Evolutionary conservation across 1,140 invertebrate genomes (phyloP).

Genomic region (Drosophila oshimai): DNA sequence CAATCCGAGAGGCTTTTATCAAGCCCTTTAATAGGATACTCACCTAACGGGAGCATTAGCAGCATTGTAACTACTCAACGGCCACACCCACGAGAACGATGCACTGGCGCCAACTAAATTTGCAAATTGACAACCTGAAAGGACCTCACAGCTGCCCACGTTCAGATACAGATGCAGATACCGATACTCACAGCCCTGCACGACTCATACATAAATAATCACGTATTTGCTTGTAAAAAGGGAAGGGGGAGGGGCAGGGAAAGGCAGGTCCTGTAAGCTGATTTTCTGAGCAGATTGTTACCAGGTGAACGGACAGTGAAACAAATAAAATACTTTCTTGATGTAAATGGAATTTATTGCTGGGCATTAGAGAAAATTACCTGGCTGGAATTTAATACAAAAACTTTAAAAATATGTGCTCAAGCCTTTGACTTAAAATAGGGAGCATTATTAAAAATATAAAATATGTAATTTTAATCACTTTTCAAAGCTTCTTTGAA

Average conservation of each 20-base stretch:
- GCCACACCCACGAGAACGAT: slow-evolving; percentile 4
- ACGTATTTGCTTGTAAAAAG: slow-evolving; percentile 8
- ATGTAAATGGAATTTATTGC: slow-evolving; percentile 1
- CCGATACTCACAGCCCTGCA: slow-evolving; percentile 17
- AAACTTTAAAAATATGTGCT: not conserved
- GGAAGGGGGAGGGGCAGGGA: not conserved
- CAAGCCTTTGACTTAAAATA: not conserved
- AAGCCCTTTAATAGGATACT: slow-evolving; percentile 30
- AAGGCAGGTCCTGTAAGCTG: not conserved
- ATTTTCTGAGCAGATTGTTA: slow-evolving; percentile 32
- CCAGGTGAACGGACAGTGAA: not conserved
- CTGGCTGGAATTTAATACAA: not conserved
- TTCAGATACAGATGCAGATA: slow-evolving; percentile 2
- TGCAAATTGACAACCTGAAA: slow-evolving; percentile 49
- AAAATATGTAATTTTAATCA: too few species aligned
- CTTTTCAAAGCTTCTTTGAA: too few species aligned
- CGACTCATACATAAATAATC: slow-evolving; percentile 41
- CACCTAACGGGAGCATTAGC: not conserved
- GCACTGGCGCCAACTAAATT: slow-evolving; percentile 17
- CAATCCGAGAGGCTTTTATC: slow-evolving; percentile 27
- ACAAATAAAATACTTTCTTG: not conserved
- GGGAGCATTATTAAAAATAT: too few species aligned
- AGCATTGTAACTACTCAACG: not conserved
- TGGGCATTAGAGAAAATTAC: not conserved
- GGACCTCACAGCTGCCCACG: slow-evolving; percentile 11